phyloP scores from a whole-genome alignment of 2,797 vertebrate genomes.

The Centroberyx gerrardi region DNA sequence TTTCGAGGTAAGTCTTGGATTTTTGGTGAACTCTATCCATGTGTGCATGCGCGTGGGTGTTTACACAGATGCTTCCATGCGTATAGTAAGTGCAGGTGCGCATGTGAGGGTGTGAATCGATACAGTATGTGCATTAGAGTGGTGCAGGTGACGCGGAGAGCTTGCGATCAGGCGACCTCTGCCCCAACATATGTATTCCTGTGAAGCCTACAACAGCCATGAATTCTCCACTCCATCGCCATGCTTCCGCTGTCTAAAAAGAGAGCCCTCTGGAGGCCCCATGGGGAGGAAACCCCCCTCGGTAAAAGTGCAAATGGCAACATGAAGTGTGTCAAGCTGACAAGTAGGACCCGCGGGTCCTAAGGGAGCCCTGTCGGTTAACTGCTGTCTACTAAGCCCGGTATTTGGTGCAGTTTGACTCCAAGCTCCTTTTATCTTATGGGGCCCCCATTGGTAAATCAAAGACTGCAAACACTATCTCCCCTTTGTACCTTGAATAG shows the following conservation, averaged over 20 bases:
- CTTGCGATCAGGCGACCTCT: slow-evolving; percentile 29
- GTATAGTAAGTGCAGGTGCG: slow-evolving; percentile 9
- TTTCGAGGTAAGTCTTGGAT: slow-evolving; percentile 63
- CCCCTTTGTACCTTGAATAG: slow-evolving; percentile 76
- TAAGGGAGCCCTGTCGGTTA: slow-evolving; percentile 74
- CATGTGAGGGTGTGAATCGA: slow-evolving; percentile 32
- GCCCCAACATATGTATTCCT: slow-evolving; percentile 33
- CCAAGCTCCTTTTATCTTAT: slow-evolving; percentile 72
- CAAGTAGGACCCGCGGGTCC: slow-evolving; percentile 64
- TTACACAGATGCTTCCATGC: slow-evolving; percentile 1
- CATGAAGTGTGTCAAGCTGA: slow-evolving; percentile 78
- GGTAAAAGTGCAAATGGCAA: slow-evolving; percentile 78
- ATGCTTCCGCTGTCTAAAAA: slow-evolving; percentile 40
- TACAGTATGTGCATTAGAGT: background rate
- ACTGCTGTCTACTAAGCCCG: slow-evolving; percentile 70
- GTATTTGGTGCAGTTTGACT: slow-evolving; percentile 77
- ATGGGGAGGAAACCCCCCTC: slow-evolving; percentile 52
- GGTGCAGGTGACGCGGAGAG: background rate
- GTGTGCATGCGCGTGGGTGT: slow-evolving; percentile 22
- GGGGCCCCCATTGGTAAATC: slow-evolving; percentile 72
- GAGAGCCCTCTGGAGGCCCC: slow-evolving; percentile 46
- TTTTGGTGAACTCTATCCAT: slow-evolving; percentile 29
- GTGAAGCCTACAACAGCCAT: slow-evolving; percentile 28
- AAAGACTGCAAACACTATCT: slow-evolving; percentile 80
- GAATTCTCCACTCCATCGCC: slow-evolving; percentile 24